Conservation (phyloP, 1,140 invertebrate genomes). For the Samia ricini region DNA sequence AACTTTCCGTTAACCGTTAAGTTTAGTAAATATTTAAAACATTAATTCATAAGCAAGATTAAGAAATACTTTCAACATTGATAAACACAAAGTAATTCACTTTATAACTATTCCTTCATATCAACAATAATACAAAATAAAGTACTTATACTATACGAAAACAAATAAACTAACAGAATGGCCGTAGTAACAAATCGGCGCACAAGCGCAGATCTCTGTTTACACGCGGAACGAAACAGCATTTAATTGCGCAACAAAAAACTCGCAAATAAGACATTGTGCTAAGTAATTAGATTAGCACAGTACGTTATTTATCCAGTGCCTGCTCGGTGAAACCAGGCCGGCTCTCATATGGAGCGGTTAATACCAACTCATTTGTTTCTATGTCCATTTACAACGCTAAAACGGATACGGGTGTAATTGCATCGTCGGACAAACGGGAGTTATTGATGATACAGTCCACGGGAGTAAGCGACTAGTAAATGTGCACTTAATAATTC, state of each 20-base stretch:
- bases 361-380: conserved; percentile 35
- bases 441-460: conserved; percentile 16
- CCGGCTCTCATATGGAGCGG: conserved; percentile 32
- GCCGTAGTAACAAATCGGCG: conserved; percentile 43
- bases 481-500: not conserved
- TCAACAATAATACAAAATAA: not conserved
- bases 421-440: conserved; percentile 18
- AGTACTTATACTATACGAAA: not conserved
- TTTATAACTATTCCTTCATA: not conserved
- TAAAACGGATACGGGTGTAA: conserved; percentile 27
- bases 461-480: not conserved
- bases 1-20: too few relatives aligned
- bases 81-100: not conserved
- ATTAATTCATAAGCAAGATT: too few relatives aligned
- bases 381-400: conserved; percentile 22
- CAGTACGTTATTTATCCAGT: conserved; percentile 53
- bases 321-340: conserved; percentile 15
- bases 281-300: conserved; percentile 69
- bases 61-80: too few relatives aligned
- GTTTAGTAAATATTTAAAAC: too few relatives aligned
- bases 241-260: conserved; percentile 64
- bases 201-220: conserved; percentile 37
- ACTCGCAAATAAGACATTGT: conserved; percentile 66
- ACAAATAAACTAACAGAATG: not conserved
- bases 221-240: conserved; percentile 46